Conservation (phyloP, 2,888 invertebrate species). For the Idaea aversata region DNA sequence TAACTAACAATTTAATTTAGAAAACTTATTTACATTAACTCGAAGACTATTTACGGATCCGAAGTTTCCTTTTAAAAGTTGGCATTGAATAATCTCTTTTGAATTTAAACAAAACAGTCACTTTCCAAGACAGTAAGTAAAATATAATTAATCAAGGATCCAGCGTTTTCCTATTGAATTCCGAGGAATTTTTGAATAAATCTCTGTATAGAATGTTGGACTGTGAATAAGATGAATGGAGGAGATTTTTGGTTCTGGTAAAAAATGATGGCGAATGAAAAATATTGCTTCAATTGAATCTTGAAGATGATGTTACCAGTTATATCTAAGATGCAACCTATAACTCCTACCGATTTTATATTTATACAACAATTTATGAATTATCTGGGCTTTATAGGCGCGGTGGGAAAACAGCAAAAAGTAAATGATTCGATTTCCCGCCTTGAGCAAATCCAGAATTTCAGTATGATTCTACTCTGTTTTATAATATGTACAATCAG, state of each 20-base stretch:
- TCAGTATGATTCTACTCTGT: no score
- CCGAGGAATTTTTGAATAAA: slow-evolving; percentile 57
- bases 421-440: no score
- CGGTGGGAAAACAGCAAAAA: no score
- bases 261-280: slow-evolving; percentile 43
- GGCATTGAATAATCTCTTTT: slow-evolving; percentile 38
- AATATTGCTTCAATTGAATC: slow-evolving; percentile 42
- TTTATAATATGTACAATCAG: no score
- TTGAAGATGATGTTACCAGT: slow-evolving; percentile 34
- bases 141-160: slow-evolving; percentile 3
- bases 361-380: no score
- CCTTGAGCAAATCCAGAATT: no score
- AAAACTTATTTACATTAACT: background rate
- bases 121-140: slow-evolving; percentile 35
- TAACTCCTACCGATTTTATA: background rate
- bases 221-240: slow-evolving; percentile 51
- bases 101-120: slow-evolving; percentile 46
- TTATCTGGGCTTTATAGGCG: no score
- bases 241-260: slow-evolving; percentile 45
- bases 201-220: slow-evolving; percentile 54
- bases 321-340: slow-evolving; percentile 31
- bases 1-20: background rate
- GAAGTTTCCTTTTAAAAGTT: slow-evolving; percentile 26
- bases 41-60: background rate
- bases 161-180: slow-evolving; percentile 50